phyloP scores from a whole-genome alignment of 1,140 invertebrate genomes.

The Sarcophaga bullata region DNA sequence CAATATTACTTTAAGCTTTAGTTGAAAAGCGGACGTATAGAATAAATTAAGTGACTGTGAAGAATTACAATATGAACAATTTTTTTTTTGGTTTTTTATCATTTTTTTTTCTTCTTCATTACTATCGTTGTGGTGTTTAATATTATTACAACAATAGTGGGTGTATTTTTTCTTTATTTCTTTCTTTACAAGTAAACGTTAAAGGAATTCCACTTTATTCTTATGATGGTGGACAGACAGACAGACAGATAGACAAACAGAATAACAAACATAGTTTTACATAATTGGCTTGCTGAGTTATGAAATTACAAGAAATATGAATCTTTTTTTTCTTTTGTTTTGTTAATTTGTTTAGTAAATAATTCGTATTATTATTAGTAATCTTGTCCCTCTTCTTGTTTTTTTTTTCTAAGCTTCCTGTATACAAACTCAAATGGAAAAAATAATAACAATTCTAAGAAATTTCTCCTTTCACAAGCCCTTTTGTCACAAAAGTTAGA shows the following conservation, averaged over 20 bases:
- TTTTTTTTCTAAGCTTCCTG: slow-evolving; percentile 4
- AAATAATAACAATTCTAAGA: not conserved
- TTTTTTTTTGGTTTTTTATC: not conserved
- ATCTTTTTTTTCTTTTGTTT: not conserved
- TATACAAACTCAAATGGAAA: slow-evolving; percentile 6
- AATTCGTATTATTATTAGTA: slow-evolving; percentile 17
- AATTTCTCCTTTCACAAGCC: not conserved
- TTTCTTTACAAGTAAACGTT: not conserved
- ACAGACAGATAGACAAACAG: not conserved
- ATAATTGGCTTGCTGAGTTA: not conserved
- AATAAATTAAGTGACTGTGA: slow-evolving; percentile 38
- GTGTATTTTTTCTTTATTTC: not conserved
- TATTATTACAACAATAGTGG: slow-evolving; percentile 8
- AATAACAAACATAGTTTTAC: not conserved
- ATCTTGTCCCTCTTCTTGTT: not conserved
- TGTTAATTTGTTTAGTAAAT: not conserved
- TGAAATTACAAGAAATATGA: slow-evolving; percentile 3
- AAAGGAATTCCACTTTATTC: not conserved
- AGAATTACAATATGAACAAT: slow-evolving; percentile 28
- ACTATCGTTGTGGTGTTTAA: not conserved
- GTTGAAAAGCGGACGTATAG: slow-evolving; percentile 31
- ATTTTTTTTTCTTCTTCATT: not conserved
- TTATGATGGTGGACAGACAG: not conserved
- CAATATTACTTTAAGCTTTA: slow-evolving; percentile 34
- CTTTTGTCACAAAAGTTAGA: not conserved